Conservation (phyloP, 2,797 vertebrate species). For the Oophaga sylvatica region DNA sequence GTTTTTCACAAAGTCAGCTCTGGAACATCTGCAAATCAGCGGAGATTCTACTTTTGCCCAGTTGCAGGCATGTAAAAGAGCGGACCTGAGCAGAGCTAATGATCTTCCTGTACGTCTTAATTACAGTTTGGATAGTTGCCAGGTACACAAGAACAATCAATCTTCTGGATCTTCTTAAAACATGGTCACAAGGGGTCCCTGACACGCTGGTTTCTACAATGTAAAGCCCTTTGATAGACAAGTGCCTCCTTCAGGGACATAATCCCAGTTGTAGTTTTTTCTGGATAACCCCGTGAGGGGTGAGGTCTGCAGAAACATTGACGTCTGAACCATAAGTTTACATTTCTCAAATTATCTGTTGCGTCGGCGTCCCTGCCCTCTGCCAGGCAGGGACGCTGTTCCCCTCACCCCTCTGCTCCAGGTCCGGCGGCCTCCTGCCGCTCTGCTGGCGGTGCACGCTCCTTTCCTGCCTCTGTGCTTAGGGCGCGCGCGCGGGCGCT, state of each 20-base stretch:
- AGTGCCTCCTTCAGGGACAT: background rate
- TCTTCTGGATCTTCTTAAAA: background rate
- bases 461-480: no score
- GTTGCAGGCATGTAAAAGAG: background rate
- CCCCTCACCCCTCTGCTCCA: no score
- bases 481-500: no score
- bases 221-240: background rate
- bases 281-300: background rate
- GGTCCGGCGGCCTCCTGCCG: no score
- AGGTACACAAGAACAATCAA: background rate
- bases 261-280: background rate
- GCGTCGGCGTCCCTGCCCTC: no score
- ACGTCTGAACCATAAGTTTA: background rate
- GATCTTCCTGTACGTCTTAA: background rate
- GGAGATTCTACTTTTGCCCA: no score
- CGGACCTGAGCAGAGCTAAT: background rate
- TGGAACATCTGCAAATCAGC: no score
- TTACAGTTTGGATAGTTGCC: background rate
- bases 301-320: background rate
- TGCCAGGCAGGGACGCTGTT: no score
- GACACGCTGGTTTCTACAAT: background rate
- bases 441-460: no score
- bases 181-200: background rate
- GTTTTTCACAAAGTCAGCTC: no score
- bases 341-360: background rate